Base-by-base conservation (phyloP, 2,113 vertebrate genomes). In the Paramisgurnus dabryanus region DNA sequence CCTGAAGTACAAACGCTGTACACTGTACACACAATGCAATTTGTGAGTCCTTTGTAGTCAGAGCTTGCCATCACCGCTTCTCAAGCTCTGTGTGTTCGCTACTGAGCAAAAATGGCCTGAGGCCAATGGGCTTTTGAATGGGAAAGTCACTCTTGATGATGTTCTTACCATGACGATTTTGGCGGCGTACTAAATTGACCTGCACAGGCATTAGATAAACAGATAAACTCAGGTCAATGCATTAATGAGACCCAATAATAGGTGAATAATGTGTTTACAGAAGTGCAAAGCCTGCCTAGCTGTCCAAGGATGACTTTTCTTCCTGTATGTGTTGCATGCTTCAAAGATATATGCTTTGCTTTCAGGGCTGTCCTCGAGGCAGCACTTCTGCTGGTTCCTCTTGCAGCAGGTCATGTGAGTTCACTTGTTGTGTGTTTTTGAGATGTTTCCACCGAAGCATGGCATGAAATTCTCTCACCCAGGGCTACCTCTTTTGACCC, bases 321-420 rank as follows among this genome's bases (percentile, higher is more conserved):
- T n/a, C 41, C 4, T 68, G 43, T 66, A 13, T 39, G 27, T 39
- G 17, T 18, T 13, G 39, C 58, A 89, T 89, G 83, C 90, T 93
- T 89, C 86, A 89, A 89, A 89, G 89, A 88, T 88, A 88, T 95
- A 85, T 95, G 91, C 93, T 94, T 94, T 93, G 88, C 92, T 94
- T 93, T 85, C 94, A 95, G 94, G 92, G 91, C 92, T 92, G 90
- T 87, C 88, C 92, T 90, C 92, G 90, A 89, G 92, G 92, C 92
- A 92, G 91, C 91, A 1, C 49, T 22, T 17, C 65, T 18, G 49
- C 71, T 91, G 90, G 91, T 88, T 89, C 93, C 90, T 93, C 93
- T 90, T 92, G 90, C 93, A 94, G 92, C 85, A 93, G 91, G 87
- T 90, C 93, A 92, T 94, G 94, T 94, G 93, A 94, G 93, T 95